A percentile compares a stretch with the other conserved stretches of the same genome.
phyloP scores from a whole-genome alignment of 2,888 invertebrate genomes.

The Drosophila kokeensis region DNA sequence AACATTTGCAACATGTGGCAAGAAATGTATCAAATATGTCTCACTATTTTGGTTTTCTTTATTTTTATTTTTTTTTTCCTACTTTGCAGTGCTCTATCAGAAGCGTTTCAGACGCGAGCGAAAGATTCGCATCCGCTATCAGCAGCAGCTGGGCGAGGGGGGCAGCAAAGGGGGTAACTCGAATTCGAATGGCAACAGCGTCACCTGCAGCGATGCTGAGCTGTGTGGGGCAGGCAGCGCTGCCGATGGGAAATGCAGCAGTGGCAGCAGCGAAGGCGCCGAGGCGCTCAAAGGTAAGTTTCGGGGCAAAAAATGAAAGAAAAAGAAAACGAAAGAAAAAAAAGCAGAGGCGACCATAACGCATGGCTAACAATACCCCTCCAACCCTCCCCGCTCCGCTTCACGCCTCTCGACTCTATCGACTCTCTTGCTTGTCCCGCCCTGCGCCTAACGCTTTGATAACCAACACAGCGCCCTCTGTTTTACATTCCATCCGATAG shows the following conservation, averaged over 20 bases:
- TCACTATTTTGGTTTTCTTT: not conserved
- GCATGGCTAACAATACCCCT: slow-evolving; percentile 60
- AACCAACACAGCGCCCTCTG: slow-evolving; percentile 81
- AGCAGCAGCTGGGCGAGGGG: slow-evolving; percentile 92
- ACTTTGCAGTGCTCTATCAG: slow-evolving; percentile 91
- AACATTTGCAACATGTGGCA: not conserved
- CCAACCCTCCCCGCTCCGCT: slow-evolving; percentile 11
- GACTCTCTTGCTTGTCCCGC: slow-evolving; percentile 9
- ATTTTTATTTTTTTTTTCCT: not conserved
- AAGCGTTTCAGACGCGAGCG: slow-evolving; percentile 95
- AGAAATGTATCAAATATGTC: not conserved
- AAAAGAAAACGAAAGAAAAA: not conserved
- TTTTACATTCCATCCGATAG: slow-evolving; percentile 73
- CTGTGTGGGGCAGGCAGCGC: slow-evolving; percentile 45
- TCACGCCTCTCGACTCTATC: slow-evolving; percentile 20
- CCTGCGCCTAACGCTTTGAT: slow-evolving; percentile 68
- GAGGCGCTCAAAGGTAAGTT: slow-evolving; percentile 72
- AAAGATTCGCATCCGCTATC: slow-evolving; percentile 92
- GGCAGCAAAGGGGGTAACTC: slow-evolving; percentile 87
- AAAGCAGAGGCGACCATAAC: slow-evolving; percentile 49
- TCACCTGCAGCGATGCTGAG: slow-evolving; percentile 58
- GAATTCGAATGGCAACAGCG: slow-evolving; percentile 60
- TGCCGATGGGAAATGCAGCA: slow-evolving; percentile 53
- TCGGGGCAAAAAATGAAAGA: slow-evolving; percentile 15
- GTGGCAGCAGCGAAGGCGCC: slow-evolving; percentile 62